Percentiles rank a stretch among this genome's conserved stretches.
phyloP scores from a whole-genome alignment of 2,113 vertebrate genomes.

The Xyrauchen texanus region DNA sequence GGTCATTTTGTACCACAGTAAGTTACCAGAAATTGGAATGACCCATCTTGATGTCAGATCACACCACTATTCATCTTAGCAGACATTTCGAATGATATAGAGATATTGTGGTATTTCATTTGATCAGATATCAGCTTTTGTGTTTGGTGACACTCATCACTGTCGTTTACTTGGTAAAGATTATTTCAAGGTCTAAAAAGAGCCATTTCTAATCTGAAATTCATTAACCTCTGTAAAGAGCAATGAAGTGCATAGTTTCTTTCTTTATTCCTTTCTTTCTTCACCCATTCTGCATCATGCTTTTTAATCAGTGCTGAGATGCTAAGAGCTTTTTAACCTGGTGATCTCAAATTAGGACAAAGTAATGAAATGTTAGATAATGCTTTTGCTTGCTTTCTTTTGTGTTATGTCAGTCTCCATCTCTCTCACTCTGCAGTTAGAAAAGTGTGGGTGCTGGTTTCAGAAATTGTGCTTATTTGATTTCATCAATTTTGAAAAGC shows the following conservation, averaged over 20 bases:
- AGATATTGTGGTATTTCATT: neutral
- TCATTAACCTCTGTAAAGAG: neutral
- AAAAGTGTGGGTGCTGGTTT: no score
- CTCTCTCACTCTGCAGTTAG: no score
- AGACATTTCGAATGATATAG: neutral
- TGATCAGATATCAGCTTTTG: neutral
- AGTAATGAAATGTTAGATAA: no score
- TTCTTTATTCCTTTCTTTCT: no score
- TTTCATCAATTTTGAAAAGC: no score
- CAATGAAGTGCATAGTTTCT: neutral
- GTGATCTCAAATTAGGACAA: no score
- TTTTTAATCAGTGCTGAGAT: no score
- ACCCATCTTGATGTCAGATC: constrained; percentile 10
- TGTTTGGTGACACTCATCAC: neutral
- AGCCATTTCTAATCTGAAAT: neutral
- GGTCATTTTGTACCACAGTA: neutral
- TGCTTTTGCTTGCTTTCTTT: no score
- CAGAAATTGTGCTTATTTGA: no score
- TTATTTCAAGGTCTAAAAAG: neutral
- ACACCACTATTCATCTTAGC: constrained; percentile 20
- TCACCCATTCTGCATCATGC: no score
- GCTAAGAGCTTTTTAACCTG: no score
- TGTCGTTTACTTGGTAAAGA: neutral
- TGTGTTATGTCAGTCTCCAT: no score
- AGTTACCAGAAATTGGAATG: neutral